These are phyloP conservation scores for Dastarcus helophoroides DNA, from an alignment of 2,888 invertebrate species.

Conservation along the genomic window DNA sequence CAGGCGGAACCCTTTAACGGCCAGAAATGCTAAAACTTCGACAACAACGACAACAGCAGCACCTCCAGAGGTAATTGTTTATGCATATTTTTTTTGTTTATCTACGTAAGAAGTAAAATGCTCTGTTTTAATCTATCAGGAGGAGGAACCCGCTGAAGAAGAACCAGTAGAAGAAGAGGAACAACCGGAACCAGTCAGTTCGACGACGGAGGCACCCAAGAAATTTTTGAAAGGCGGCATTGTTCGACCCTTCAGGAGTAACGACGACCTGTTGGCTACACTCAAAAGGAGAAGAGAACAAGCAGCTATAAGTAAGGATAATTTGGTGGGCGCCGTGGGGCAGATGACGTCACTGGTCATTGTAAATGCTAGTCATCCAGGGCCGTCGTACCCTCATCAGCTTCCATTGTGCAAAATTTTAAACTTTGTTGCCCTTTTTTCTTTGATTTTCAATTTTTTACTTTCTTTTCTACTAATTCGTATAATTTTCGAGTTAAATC, in stretches of 20 bases:
- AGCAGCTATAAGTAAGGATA: slow-evolving; percentile 46
- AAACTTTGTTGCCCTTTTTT: too few relatives aligned
- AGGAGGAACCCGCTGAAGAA: slow-evolving; percentile 40
- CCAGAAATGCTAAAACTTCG: slow-evolving; percentile 25
- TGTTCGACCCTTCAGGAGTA: slow-evolving; percentile 67
- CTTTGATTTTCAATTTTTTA: too few relatives aligned
- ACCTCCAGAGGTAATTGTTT: slow-evolving; percentile 18
- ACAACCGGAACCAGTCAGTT: slow-evolving; percentile 43
- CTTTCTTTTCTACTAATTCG: too few relatives aligned
- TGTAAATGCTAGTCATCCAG: too few relatives aligned
- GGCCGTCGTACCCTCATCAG: too few relatives aligned
- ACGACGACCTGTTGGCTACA: slow-evolving; percentile 61
- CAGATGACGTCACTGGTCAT: too few relatives aligned
- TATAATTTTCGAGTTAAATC: too few relatives aligned
- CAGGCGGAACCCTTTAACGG: slow-evolving; percentile 32
- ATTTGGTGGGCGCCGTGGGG: too few relatives aligned
- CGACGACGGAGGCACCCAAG: slow-evolving; percentile 58
- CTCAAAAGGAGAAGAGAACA: slow-evolving; percentile 62
- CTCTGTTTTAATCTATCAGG: slow-evolving; percentile 15
- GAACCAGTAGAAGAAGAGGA: slow-evolving; percentile 48
- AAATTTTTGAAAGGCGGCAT: slow-evolving; percentile 53
- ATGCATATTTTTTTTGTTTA: too few relatives aligned
- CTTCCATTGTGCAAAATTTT: too few relatives aligned
- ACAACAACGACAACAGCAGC: slow-evolving; percentile 30
- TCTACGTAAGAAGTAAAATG: background rate